Base-by-base conservation (phyloP, 2,888 invertebrate species). In the Apotomis turbidana region DNA sequence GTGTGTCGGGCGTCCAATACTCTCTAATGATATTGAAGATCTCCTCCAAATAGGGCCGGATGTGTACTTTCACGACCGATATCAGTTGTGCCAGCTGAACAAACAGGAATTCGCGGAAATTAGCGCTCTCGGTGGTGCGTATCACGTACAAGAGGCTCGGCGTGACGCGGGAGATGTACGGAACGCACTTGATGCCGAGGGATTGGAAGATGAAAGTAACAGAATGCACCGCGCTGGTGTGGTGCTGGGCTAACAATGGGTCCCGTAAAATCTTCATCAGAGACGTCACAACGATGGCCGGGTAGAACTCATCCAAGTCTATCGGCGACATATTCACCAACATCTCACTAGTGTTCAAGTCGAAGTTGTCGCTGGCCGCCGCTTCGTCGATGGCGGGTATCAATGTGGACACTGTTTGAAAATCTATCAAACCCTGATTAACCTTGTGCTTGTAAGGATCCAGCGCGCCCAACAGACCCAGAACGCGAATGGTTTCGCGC, bases 371-470 rank as follows among this genome's bases (percentile, higher is more conserved):
- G 76, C 95, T 95, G 55, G 95, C 94, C 75, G 96, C 96, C 10
- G 94, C 92, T 0, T 95, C 94, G 83, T 96, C 95, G 1, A 95
- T 95, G 80, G 96, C 95, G 0, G 98, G 96, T 73, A 98, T 96
- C 51, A 98, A 93, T 6, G 96, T 96, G 0, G 97, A 96, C 76
- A 97, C 96, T 6, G 95, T 96, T 87, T 97, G 97, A 74, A 96
- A 96, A 84, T 98, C 98, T 69, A 99, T 97, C 77, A 98, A 95
- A 0, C 99, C 99, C 75, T 98, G 95, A 87, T 97, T 98, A 90
- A 99, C 97, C 93, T 99, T 99, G 86, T 99, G 98, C 83, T 98
- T 98, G 90, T 99, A 99, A 0, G 99, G 99, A 94, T 99, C 99
- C 79, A 99, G 94, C 0, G 99, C 99, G 4, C 99, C 99, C 0